phyloP scores from a whole-genome alignment of 2,113 vertebrate genomes.

The Tinamus guttatus region DNA sequence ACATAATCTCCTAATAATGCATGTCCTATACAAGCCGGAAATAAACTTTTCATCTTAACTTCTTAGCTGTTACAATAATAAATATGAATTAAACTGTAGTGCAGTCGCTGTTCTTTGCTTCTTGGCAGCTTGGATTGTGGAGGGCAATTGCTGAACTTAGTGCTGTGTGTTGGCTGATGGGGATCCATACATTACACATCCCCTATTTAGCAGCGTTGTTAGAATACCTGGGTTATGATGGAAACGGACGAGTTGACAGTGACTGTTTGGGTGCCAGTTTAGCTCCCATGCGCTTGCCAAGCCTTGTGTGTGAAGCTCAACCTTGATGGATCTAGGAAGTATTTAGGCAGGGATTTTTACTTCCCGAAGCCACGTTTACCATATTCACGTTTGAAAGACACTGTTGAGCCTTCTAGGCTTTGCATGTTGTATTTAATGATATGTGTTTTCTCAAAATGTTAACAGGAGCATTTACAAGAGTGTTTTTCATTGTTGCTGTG shows the following conservation, averaged over 20 bases:
- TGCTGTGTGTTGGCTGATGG: not conserved
- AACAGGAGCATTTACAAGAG: not conserved
- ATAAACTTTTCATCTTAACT: not conserved
- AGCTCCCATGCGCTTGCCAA: not conserved
- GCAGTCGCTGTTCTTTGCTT: not conserved
- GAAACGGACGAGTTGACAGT: not conserved
- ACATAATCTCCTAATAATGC: not conserved
- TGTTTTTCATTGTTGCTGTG: not conserved
- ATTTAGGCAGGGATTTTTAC: not conserved
- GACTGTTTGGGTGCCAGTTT: not conserved
- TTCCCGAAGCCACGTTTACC: not conserved
- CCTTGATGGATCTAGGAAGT: not conserved
- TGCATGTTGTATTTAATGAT: not conserved
- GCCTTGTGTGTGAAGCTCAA: not conserved
- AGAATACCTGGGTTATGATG: not conserved
- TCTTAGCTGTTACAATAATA: not conserved
- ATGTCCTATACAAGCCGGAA: accelerated
- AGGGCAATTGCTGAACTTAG: not conserved
- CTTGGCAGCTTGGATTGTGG: not conserved
- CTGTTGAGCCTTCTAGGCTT: not conserved
- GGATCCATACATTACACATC: not conserved
- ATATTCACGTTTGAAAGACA: not conserved
- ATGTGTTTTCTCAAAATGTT: not conserved
- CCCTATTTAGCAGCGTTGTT: not conserved
- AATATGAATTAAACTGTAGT: not conserved